A percentile compares a stretch with the other conserved stretches of the same genome.
phyloP scores from a whole-genome alignment of 2,113 vertebrate genomes.

The Pao palembangensis region DNA sequence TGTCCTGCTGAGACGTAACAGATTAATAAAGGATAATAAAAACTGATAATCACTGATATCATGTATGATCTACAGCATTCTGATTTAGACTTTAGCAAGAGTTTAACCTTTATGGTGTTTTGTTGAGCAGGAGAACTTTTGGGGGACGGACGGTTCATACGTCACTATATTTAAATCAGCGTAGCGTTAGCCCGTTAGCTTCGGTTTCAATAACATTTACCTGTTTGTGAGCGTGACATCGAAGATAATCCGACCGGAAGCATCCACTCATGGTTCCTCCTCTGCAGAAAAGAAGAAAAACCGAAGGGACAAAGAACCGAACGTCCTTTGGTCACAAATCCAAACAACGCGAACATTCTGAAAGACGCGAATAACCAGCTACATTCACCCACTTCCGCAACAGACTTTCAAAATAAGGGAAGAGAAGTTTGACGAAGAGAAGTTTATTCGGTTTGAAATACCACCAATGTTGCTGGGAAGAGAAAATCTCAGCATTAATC shows the following conservation, averaged over 20 bases:
- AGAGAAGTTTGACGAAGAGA: too few relatives aligned
- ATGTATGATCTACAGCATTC: too few relatives aligned
- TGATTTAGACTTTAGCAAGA: too few relatives aligned
- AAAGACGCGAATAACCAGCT: too few relatives aligned
- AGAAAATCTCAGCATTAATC: too few relatives aligned
- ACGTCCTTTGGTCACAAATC: not conserved
- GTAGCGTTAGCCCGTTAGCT: not conserved
- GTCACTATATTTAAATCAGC: too few relatives aligned
- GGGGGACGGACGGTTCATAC: too few relatives aligned
- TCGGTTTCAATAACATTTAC: not conserved
- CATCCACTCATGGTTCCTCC: not conserved
- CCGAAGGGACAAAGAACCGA: not conserved
- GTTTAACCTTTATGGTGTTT: too few relatives aligned
- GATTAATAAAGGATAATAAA: not conserved
- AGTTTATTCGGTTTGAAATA: too few relatives aligned
- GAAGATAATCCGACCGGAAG: not conserved
- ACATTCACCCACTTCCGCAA: not conserved
- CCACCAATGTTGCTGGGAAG: too few relatives aligned
- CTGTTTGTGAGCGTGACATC: conserved; percentile 6
- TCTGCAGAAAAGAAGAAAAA: not conserved
- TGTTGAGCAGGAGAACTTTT: too few relatives aligned
- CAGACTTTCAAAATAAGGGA: not conserved
- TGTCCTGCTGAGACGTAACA: conserved; percentile 41
- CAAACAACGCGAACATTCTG: not conserved
- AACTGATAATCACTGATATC: not conserved